Percentiles rank a stretch among this genome's conserved stretches.
Evolutionary conservation across 2,113 vertebrate genomes (phyloP).

Genomic region (Rattus rattus): DNA sequence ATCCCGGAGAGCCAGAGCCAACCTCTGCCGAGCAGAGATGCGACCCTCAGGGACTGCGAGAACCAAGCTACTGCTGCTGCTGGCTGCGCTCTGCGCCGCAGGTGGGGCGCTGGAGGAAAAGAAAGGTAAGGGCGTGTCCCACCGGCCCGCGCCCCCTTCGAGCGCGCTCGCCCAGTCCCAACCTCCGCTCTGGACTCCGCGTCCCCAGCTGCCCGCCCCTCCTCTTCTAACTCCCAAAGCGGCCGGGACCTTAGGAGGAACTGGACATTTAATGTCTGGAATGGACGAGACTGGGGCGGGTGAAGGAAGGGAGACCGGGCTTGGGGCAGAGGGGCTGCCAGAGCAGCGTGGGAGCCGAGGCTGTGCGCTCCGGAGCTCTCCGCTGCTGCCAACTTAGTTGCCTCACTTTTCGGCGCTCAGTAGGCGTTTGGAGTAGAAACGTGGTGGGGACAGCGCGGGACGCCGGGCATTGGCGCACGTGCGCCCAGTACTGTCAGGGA

Average conservation of each 20-base stretch:
- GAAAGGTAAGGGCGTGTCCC: constrained; percentile 79
- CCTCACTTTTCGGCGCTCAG: not conserved
- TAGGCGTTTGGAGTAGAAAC: not conserved
- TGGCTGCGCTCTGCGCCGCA: constrained; percentile 56
- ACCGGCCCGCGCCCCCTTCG: not conserved
- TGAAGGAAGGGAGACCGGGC: too few species aligned
- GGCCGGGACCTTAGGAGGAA: not conserved
- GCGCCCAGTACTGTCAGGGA: not conserved
- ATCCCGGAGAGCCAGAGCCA: constrained; percentile 27
- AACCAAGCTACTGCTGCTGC: constrained; percentile 74
- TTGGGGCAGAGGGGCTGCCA: not conserved
- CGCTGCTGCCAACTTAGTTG: constrained; percentile 29
- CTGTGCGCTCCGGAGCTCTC: not conserved
- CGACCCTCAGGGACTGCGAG: not conserved
- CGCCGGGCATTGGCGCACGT: not conserved
- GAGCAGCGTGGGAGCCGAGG: not conserved
- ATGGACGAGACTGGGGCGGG: not conserved
- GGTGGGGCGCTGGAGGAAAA: constrained; percentile 82
- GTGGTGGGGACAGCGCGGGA: not conserved
- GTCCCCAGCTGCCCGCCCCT: not conserved
- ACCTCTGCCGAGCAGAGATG: constrained; percentile 48
- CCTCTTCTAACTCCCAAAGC: constrained; percentile 58
- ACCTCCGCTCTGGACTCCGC: not conserved
- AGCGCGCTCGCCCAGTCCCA: not conserved
- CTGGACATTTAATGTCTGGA: constrained; percentile 7